phyloP scores from a whole-genome alignment of 1,140 invertebrate genomes.

The Argopecten irradians region DNA sequence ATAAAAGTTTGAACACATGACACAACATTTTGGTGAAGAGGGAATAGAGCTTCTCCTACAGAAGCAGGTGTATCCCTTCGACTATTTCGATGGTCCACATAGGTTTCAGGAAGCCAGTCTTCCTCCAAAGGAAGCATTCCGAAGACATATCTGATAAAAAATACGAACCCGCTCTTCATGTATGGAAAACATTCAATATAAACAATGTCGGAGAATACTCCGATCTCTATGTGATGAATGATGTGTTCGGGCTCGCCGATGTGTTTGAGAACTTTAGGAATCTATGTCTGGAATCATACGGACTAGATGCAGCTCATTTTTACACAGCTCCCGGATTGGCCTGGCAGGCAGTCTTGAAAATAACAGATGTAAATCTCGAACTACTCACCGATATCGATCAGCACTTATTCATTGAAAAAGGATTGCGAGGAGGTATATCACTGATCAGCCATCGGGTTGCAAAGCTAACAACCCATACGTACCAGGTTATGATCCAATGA shows the following conservation, averaged over 20 bases:
- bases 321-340: too few species aligned
- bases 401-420: slow-evolving; percentile 38
- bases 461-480: slow-evolving; percentile 44
- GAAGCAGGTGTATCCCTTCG: slow-evolving; percentile 40
- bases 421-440: slow-evolving; percentile 23
- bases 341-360: neutral
- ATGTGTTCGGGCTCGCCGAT: neutral
- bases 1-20: too few species aligned
- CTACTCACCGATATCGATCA: slow-evolving; percentile 38
- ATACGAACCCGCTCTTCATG: neutral
- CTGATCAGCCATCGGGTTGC: slow-evolving; percentile 29
- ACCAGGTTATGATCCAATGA: too few species aligned
- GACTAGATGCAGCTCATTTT: neutral
- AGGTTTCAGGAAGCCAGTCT: too few species aligned
- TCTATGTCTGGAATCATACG: slow-evolving; percentile 26
- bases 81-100: slow-evolving; percentile 38
- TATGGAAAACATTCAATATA: slow-evolving; percentile 19
- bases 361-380: slow-evolving; percentile 26
- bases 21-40: too few species aligned
- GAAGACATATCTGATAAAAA: slow-evolving; percentile 10
- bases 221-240: slow-evolving; percentile 20
- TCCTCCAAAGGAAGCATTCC: too few species aligned
- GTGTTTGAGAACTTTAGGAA: too few species aligned
- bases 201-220: neutral
- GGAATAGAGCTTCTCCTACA: too few species aligned